A percentile compares a stretch with the other conserved stretches of the same genome.
Conservation (phyloP, 2,113 vertebrate genomes). For the Microcebus griseorufus region DNA sequence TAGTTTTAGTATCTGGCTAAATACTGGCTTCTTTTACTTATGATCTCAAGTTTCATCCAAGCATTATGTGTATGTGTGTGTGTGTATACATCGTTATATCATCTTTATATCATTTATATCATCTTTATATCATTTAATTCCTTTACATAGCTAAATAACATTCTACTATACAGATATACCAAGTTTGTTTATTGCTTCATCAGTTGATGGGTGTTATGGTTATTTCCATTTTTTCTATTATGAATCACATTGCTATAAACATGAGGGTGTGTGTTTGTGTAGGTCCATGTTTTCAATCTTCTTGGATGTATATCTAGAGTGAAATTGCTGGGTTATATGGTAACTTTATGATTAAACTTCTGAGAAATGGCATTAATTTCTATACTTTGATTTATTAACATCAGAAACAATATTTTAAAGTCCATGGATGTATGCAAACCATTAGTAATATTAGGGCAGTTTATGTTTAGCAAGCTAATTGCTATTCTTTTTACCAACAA, state of each 20-base stretch:
- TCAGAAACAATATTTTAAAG: not conserved
- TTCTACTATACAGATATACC: not conserved
- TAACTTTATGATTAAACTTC: not conserved
- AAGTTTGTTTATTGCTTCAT: not conserved
- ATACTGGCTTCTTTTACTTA: not conserved
- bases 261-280: not conserved
- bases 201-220: not conserved
- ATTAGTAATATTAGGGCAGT: not conserved
- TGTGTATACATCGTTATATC: too few species aligned
- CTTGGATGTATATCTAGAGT: not conserved
- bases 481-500: not conserved
- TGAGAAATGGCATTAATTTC: not conserved
- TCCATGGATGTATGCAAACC: not conserved
- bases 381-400: not conserved
- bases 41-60: not conserved
- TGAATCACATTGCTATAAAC: not conserved
- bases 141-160: not conserved
- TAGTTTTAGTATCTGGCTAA: not conserved
- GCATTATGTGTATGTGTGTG: too few species aligned
- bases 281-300: not conserved
- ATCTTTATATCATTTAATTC: not conserved
- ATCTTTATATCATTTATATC: not conserved
- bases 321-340: not conserved
- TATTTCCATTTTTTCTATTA: not conserved
- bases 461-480: not conserved